Percentiles rank a stretch among this genome's conserved stretches.
These are phyloP conservation scores for Stratiolaelaps scimitus DNA, from an alignment of 1,140 invertebrate species.

Conservation along the genomic window DNA sequence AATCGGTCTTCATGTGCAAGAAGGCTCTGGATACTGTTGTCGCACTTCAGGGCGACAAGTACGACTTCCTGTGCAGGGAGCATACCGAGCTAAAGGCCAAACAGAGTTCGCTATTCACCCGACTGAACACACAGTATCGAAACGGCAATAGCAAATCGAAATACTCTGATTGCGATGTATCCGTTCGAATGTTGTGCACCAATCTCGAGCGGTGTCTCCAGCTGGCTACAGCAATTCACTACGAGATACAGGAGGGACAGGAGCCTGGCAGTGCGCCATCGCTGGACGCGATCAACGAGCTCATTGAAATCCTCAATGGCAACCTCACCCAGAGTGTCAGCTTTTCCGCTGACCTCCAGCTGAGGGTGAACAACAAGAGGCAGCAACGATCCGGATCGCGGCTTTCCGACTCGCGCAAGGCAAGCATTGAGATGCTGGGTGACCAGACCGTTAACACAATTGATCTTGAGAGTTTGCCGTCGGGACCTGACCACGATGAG, in stretches of 20 bases:
- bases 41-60: slow-evolving; percentile 14
- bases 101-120: slow-evolving; percentile 21
- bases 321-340: slow-evolving; percentile 28
- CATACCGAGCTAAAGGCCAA: slow-evolving; percentile 20
- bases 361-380: slow-evolving; percentile 13
- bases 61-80: slow-evolving; percentile 28
- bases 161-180: slow-evolving; percentile 22
- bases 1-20: slow-evolving; percentile 25
- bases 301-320: slow-evolving; percentile 25
- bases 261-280: slow-evolving; percentile 5
- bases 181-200: slow-evolving; percentile 25
- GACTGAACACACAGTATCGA: slow-evolving; percentile 7
- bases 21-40: slow-evolving; percentile 24
- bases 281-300: slow-evolving; percentile 3
- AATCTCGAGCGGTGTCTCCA: slow-evolving; percentile 23
- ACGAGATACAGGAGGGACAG: slow-evolving; percentile 26
- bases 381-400: background rate
- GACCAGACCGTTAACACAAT: background rate
- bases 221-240: slow-evolving; percentile 20
- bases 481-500: background rate
- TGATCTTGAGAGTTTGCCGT: background rate
- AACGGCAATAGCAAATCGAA: slow-evolving; percentile 23
- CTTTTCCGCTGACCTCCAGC: slow-evolving; percentile 19
- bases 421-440: slow-evolving; percentile 7
- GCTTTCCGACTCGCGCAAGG: background rate